Evolutionary conservation across 1,140 invertebrate genomes (phyloP).

Genomic region (Andricus grossulariae): DNA sequence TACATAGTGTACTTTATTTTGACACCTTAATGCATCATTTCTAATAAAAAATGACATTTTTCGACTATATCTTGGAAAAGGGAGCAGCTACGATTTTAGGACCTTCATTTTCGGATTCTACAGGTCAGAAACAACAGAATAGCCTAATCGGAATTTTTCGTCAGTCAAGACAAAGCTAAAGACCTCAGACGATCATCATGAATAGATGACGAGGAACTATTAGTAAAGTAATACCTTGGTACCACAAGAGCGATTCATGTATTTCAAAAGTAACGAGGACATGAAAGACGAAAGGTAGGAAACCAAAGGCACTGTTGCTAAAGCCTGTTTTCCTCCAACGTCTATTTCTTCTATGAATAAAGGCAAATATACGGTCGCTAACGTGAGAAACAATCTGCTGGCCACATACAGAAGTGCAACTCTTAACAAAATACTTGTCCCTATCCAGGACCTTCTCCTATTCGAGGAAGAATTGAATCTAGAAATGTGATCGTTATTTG

Average conservation of each 20-base stretch:
- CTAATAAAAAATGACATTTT: no score
- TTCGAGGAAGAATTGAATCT: constrained; percentile 44
- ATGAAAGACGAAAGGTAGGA: constrained; percentile 90
- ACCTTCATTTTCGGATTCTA: no score
- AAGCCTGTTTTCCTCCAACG: constrained; percentile 77
- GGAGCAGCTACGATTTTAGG: no score
- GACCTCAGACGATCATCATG: no score
- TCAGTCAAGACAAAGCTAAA: no score
- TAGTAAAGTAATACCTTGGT: constrained; percentile 74
- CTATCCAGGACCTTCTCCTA: constrained; percentile 55
- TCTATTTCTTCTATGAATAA: constrained; percentile 87
- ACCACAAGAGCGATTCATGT: constrained; percentile 77
- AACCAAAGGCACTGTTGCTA: constrained; percentile 91
- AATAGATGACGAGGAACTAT: constrained; percentile 56
- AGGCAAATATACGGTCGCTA: constrained; percentile 91
- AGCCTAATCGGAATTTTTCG: no score
- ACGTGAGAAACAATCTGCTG: constrained; percentile 88
- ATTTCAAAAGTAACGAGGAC: constrained; percentile 86
- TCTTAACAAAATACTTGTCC: constrained; percentile 60
- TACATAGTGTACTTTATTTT: no score
- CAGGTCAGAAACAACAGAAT: no score
- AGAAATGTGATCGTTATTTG: constrained; percentile 44
- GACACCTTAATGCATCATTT: no score
- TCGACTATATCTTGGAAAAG: no score
- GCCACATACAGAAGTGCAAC: constrained; percentile 83